Evolutionary conservation across 2,888 invertebrate species (phyloP), one percentile per base, ranked within the genome.

Genomic region (Anodontia alba): DNA sequence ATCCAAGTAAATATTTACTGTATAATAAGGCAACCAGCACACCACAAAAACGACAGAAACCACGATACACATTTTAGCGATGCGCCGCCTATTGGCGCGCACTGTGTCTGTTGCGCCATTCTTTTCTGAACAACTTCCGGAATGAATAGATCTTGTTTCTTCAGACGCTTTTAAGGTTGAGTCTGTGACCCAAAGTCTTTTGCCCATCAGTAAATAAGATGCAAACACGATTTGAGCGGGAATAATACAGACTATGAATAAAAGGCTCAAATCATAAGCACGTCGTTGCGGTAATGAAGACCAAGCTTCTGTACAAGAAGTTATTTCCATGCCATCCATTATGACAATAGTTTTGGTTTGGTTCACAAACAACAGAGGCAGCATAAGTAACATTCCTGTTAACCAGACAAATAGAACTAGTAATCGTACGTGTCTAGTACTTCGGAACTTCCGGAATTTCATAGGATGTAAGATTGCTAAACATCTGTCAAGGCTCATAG

Each of bases 1-100:
- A 91, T 97, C 97, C 7, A 96, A 93, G 73, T 97, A 94, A n/a
- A 97, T 95, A 90, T 96, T 96, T 33, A 96, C 94, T 57, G 96
- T 96, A 94, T 97, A 96, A 95, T 97, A 97, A 0, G 97, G 97
- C 69, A 97, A 95, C 97, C 97, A 97, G 94, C 97, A 97, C 3
- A 96, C 93, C 0, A 97, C 97, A 91, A 97, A 97, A 46, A 97
- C 95, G 2, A 97, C 95, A 0, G 97, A 97, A 26, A 97, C 95
- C 0, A 97, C 95, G 0, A 97, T 95, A 38, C 97, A 95, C 85
- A 97, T 97, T 95, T 96, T 96, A 0, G 97, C 97, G n/a, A 97
- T 96, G 66, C 97, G 95, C 90, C 96, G 96, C 79, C 97, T 95
- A 90, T 96, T 96, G 70, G 96, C 96, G 91, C 97, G 87, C 8